Evolutionary conservation across 92 coral and sea anemone genomes (phyloP).

Genomic region (Diadumene lineata): DNA sequence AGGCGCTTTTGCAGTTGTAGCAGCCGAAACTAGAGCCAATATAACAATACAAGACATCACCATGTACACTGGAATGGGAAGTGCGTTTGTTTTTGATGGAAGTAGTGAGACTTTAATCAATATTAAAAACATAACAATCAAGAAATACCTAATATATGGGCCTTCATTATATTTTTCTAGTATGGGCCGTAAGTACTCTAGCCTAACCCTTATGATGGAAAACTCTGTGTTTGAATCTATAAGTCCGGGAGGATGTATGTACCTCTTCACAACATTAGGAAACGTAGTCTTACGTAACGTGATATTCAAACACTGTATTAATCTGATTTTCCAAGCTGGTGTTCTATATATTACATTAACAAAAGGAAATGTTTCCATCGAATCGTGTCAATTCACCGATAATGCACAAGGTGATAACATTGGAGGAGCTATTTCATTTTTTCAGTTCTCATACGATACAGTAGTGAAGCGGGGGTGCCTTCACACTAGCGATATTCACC

Average conservation of each 20-base stretch:
- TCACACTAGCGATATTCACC: background rate
- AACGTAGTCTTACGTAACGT: conserved; percentile 5
- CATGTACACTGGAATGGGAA: conserved; percentile 1
- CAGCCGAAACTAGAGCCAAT: background rate
- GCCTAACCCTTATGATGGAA: background rate
- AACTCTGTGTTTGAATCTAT: conserved; percentile 31
- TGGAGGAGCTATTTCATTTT: conserved; percentile 21
- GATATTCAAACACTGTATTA: conserved; percentile 11
- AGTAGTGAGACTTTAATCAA: background rate
- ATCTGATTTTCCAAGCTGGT: background rate
- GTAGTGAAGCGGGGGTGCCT: background rate
- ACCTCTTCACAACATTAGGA: background rate
- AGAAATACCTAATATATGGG: too few relatives aligned
- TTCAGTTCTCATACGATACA: background rate
- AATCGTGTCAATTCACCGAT: conserved; percentile 2
- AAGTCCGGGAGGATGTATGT: conserved; percentile 38
- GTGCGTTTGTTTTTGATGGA: background rate
- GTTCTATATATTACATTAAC: background rate
- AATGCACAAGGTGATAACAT: background rate
- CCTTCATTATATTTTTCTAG: conserved; percentile 16
- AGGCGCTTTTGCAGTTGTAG: conserved; percentile 3
- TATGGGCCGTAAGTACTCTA: conserved; percentile 13
- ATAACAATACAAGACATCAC: conserved; percentile 9
- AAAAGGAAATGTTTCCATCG: background rate
- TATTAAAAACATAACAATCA: conserved; percentile 5